Base-by-base conservation (phyloP, 2,888 invertebrate species). In the Crocallis elinguaria region DNA sequence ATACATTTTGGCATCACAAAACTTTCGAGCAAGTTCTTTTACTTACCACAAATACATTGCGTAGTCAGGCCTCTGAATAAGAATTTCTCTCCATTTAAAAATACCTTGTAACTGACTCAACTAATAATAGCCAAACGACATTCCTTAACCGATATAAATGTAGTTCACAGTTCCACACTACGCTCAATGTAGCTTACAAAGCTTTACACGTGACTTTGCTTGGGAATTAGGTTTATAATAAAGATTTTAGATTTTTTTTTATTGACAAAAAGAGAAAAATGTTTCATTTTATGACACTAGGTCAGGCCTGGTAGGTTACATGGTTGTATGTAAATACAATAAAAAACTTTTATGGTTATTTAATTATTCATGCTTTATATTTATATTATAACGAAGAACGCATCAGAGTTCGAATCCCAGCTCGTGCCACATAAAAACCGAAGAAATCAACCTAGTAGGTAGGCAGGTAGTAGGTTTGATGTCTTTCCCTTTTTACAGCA, bases 81-180 rank as follows among this genome's bases (percentile, higher is more conserved):
- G 32, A 51, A 45, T 33, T 42, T 36, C 41, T 42, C 21, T 21
- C 21, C 30, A 11, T 41, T 41, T 46, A 36, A 46, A 52, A 46
- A 52, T 52, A 42, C 13, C 27, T n/a, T 30, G 39, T 12, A 44
- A 36, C 39, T 23, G 17, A 36, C 36, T 12, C 45, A 39, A 17
- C 53, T 61, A 58, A 58, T 53, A 32, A 61, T 56, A 57, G 45
- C 11, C 11, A 16, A 41, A 33, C 51, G 51, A 48, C 58, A 63
- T 63, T 63, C 63, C 56, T 39, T 38, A 57, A 60, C 58, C 13
- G 38, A 63, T 60, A 58, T 56, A 52, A 53, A 63, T 63, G 41
- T 60, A 54, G 63, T 63, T 57, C 58, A 57, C 63, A 60, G 53
- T 44, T 62, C 53, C 29, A 42, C 53, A 39, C 49, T 50, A 38